phyloP scores from a whole-genome alignment of 2,113 vertebrate genomes.

The Myrmecophaga tridactyla region DNA sequence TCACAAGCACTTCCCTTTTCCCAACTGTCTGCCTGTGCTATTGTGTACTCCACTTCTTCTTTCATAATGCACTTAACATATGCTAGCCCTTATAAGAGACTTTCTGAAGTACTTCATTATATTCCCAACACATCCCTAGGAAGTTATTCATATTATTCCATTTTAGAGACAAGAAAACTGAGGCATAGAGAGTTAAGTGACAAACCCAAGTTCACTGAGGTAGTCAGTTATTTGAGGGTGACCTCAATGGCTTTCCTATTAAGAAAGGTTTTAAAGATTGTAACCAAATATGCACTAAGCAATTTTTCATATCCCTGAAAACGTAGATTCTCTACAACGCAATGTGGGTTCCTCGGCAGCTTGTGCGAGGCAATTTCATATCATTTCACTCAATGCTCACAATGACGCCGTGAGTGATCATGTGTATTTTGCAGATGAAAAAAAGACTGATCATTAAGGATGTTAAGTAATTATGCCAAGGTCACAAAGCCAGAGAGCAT shows the following conservation, averaged over 20 bases:
- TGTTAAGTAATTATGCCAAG: background rate
- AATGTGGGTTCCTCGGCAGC: background rate
- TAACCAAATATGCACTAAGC: background rate
- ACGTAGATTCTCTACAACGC: background rate
- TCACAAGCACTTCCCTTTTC: background rate
- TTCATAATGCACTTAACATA: background rate
- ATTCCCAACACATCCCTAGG: background rate
- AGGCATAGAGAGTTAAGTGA: background rate
- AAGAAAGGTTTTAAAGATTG: background rate
- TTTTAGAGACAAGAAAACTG: background rate
- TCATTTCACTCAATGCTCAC: background rate
- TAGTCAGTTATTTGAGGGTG: background rate
- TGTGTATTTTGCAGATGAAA: slow-evolving; percentile 6
- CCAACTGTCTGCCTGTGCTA: background rate
- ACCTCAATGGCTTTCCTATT: background rate
- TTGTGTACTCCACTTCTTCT: background rate
- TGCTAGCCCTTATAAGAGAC: background rate
- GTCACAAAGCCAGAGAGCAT: background rate
- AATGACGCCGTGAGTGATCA: background rate
- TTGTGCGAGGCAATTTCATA: background rate
- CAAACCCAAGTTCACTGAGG: background rate
- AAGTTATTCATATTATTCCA: background rate
- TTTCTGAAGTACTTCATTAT: background rate
- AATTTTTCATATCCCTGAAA: background rate
- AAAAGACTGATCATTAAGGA: background rate